These are phyloP conservation scores for Cataglyphis altisquamis DNA, from an alignment of 2,888 invertebrate species.

Conservation along the genomic window DNA sequence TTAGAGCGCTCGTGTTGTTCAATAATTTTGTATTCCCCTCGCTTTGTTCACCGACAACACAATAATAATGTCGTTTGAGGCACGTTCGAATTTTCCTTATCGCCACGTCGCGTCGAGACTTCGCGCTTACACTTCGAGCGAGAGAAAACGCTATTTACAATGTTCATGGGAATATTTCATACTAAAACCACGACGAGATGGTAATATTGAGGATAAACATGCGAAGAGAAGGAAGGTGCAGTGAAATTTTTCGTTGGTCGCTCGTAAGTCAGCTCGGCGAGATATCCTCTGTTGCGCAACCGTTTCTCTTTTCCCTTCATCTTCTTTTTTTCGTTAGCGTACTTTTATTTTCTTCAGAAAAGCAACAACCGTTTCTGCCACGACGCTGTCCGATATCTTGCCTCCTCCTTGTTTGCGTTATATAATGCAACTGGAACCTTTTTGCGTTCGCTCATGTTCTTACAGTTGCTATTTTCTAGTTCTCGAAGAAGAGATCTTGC, in stretches of 20 bases:
- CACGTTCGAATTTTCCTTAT: constrained; percentile 34
- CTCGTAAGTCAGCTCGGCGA: constrained; percentile 49
- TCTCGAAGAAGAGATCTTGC: background rate
- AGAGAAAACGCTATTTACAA: constrained; percentile 66
- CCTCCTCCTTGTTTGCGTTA: constrained; percentile 9
- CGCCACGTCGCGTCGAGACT: constrained; percentile 5
- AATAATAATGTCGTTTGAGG: constrained; percentile 63
- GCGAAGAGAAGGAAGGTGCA: constrained; percentile 30
- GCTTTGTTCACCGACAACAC: constrained; percentile 53
- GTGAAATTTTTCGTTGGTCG: constrained; percentile 50
- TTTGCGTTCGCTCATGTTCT: constrained; percentile 8
- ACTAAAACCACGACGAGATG: constrained; percentile 58
- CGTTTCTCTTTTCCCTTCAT: constrained; percentile 54
- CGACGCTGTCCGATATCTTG: constrained; percentile 27
- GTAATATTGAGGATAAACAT: constrained; percentile 47
- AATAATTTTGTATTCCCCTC: constrained; percentile 66
- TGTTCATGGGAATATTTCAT: constrained; percentile 59
- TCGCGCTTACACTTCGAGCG: constrained; percentile 35
- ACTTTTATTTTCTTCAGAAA: constrained; percentile 20
- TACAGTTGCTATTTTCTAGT: constrained; percentile 26
- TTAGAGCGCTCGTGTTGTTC: constrained; percentile 40
- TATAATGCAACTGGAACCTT: background rate
- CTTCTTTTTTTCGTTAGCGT: constrained; percentile 21
- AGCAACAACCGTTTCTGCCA: constrained; percentile 24
- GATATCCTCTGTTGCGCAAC: constrained; percentile 62